Conservation (phyloP, 2,888 invertebrate species). For the Eulithis prunata region DNA sequence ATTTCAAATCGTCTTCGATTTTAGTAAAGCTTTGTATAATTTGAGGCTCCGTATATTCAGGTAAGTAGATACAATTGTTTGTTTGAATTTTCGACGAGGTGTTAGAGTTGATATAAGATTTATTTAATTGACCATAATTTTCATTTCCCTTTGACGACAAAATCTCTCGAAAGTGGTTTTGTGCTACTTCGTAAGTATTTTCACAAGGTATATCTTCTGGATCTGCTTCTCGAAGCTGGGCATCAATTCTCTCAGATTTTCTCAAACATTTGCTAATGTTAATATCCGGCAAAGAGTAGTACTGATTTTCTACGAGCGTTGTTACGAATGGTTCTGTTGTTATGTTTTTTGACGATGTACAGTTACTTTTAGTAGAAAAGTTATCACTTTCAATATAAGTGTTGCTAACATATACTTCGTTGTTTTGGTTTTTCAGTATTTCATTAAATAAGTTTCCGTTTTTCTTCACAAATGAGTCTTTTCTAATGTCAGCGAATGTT, state of each 20-base stretch:
- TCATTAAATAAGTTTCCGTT: conserved; percentile 67
- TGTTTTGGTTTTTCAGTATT: conserved; percentile 61
- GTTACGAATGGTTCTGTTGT: conserved; percentile 80
- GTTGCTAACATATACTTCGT: conserved; percentile 72
- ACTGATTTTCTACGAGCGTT: conserved; percentile 87
- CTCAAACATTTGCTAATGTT: conserved; percentile 88
- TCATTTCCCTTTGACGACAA: conserved; percentile 64
- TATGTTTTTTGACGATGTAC: conserved; percentile 75
- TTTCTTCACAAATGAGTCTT: conserved; percentile 69
- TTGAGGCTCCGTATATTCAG: conserved; percentile 67
- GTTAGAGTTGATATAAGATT: conserved; percentile 54
- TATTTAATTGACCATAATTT: conserved; percentile 76
- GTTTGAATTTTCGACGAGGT: conserved; percentile 52
- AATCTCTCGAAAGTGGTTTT: conserved; percentile 74
- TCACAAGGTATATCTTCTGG: conserved; percentile 74
- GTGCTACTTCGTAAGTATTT: conserved; percentile 76
- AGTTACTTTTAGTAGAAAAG: conserved; percentile 68
- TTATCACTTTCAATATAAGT: conserved; percentile 73
- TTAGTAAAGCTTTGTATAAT: conserved; percentile 69
- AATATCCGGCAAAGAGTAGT: conserved; percentile 88
- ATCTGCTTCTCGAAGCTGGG: conserved; percentile 85
- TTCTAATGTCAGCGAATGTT: conserved; percentile 81
- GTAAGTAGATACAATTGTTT: conserved; percentile 56
- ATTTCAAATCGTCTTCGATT: conserved; percentile 78
- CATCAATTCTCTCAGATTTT: conserved; percentile 89